A percentile compares a stretch with the other conserved stretches of the same genome.
These are phyloP conservation scores for Drosophila sturtevanti DNA, from an alignment of 1,140 invertebrate species.

Conservation along the genomic window DNA sequence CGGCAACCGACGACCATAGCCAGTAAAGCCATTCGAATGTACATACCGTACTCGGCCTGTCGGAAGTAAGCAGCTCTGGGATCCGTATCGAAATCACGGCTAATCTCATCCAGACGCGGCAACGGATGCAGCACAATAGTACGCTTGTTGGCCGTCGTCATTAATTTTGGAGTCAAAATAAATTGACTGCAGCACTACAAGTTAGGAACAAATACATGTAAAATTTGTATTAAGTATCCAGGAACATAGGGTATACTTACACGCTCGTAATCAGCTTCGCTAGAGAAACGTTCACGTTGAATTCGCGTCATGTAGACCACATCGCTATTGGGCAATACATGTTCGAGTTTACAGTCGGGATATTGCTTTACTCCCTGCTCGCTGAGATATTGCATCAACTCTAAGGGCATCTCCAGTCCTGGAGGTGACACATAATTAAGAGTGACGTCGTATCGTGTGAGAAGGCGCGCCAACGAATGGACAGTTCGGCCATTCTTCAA, in stretches of 20 bases:
- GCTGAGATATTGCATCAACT: conserved; percentile 91
- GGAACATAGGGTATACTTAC: conserved; percentile 23
- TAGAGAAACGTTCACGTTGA: conserved; percentile 95
- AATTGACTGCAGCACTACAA: conserved; percentile 90
- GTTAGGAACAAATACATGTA: neutral
- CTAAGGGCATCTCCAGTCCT: conserved; percentile 94
- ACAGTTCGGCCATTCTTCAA: conserved; percentile 99
- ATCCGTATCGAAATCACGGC: conserved; percentile 96
- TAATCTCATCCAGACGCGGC: conserved; percentile 97
- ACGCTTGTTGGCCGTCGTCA: conserved; percentile 95
- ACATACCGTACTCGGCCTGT: conserved; percentile 99
- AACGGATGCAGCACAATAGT: conserved; percentile 99
- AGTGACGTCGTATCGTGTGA: conserved; percentile 95
- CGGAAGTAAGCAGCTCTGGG: conserved; percentile 98
- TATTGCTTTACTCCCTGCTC: conserved; percentile 92
- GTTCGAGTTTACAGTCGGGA: conserved; percentile 88
- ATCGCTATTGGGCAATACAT: conserved; percentile 95
- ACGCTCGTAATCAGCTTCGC: conserved; percentile 92
- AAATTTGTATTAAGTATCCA: neutral
- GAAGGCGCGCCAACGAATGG: conserved; percentile 95
- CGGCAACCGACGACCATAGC: conserved; percentile 92
- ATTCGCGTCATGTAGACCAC: conserved; percentile 99
- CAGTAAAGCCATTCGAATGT: conserved; percentile 98
- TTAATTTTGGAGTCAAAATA: conserved; percentile 96
- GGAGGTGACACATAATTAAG: conserved; percentile 94